A percentile compares a stretch with the other conserved stretches of the same genome.
These are phyloP conservation scores for Lethrus apterus DNA, from an alignment of 1,140 invertebrate genomes.

Conservation along the genomic window DNA sequence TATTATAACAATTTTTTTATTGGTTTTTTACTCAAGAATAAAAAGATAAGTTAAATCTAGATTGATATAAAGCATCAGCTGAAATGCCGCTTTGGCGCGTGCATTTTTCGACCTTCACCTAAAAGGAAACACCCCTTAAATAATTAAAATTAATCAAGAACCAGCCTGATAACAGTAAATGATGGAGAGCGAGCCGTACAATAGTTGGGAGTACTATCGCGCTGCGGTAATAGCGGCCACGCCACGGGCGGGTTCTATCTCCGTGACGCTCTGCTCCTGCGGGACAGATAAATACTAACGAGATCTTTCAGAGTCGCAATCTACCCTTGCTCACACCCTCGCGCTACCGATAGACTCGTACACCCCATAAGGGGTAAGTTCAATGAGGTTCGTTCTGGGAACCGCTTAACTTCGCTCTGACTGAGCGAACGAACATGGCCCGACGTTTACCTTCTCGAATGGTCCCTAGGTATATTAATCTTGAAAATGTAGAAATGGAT, in stretches of 20 bases:
- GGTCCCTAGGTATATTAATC: no score
- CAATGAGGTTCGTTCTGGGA: slow-evolving; percentile 1
- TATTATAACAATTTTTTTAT: no score
- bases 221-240: slow-evolving; percentile 9
- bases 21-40: no score
- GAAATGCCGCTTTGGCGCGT: no score
- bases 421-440: no score
- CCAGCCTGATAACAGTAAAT: slow-evolving; percentile 30
- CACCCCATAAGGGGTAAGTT: slow-evolving; percentile 7
- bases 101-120: no score
- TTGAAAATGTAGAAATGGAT: no score
- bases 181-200: slow-evolving; percentile 24
- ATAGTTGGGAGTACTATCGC: slow-evolving; percentile 15
- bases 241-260: slow-evolving; percentile 17
- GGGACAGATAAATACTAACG: slow-evolving; percentile 38
- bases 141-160: slow-evolving; percentile 35
- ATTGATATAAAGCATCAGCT: no score
- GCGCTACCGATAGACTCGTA: slow-evolving; percentile 14
- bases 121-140: slow-evolving; percentile 24
- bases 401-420: slow-evolving; percentile 7
- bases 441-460: no score
- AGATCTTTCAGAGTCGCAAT: slow-evolving; percentile 35
- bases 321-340: slow-evolving; percentile 28
- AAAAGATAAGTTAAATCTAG: no score
- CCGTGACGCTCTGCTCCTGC: slow-evolving; percentile 23